These are phyloP conservation scores for Tipula helvola DNA, from an alignment of 2,888 invertebrate genomes.

Conservation along the genomic window DNA sequence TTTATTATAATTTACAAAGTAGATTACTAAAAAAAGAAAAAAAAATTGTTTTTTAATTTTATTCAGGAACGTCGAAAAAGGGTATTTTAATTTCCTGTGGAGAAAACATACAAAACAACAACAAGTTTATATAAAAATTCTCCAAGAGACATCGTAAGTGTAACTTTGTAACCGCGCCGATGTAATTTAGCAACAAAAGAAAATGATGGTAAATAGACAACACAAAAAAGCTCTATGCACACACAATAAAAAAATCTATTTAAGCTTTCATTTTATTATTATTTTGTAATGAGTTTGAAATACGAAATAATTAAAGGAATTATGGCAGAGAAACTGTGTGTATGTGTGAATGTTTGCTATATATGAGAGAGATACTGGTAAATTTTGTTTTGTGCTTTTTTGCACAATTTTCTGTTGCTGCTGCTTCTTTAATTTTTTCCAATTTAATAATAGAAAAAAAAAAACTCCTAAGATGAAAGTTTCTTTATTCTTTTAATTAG, in stretches of 20 bases:
- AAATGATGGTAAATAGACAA: neutral
- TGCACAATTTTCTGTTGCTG: neutral
- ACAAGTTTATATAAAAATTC: neutral
- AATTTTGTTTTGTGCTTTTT: neutral
- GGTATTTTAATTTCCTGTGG: neutral
- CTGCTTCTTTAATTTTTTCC: neutral
- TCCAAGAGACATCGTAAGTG: neutral
- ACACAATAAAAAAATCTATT: neutral
- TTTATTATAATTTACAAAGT: conserved; percentile 4
- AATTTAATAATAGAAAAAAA: neutral
- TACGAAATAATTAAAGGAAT: neutral
- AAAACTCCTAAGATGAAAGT: neutral
- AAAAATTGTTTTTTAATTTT: neutral
- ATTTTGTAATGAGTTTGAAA: neutral
- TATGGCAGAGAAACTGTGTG: neutral
- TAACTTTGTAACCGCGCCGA: neutral
- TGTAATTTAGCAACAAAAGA: neutral
- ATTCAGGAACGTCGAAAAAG: neutral
- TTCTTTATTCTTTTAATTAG: neutral
- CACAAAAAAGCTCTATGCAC: neutral
- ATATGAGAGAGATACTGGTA: neutral
- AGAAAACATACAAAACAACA: neutral
- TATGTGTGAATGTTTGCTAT: neutral
- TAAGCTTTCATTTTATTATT: neutral
- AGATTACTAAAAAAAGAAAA: neutral